Percentiles rank a stretch among this genome's conserved stretches.
Evolutionary conservation across 1,140 invertebrate genomes (phyloP).

Genomic region (Hesperophylax magnus): DNA sequence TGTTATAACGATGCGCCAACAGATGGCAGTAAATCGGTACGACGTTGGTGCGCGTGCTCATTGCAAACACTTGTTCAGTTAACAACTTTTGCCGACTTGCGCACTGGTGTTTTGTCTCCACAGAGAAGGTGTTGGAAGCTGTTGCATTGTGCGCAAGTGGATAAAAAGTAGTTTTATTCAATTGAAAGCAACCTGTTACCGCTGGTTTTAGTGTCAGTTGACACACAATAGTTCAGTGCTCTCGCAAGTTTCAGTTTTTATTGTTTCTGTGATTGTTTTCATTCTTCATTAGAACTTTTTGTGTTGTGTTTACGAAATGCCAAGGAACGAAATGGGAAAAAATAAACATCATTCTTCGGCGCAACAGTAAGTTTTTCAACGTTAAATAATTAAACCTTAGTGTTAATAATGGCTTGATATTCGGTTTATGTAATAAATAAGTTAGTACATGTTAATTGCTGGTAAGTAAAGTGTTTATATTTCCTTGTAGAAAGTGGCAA

Average conservation of each 20-base stretch:
- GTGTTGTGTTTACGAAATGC: slow-evolving; percentile 34
- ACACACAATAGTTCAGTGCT: slow-evolving; percentile 14
- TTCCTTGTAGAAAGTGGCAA: no score
- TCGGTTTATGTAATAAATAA: no score
- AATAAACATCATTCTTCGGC: slow-evolving; percentile 8
- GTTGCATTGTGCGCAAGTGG: background rate
- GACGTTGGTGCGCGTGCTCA: background rate
- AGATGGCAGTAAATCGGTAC: background rate
- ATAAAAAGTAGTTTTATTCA: slow-evolving; percentile 12
- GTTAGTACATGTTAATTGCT: no score
- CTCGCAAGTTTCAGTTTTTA: slow-evolving; percentile 3
- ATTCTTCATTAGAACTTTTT: slow-evolving; percentile 8
- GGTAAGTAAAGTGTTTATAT: no score
- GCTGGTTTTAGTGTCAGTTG: slow-evolving; percentile 10
- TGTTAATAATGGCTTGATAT: no score
- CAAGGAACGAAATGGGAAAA: slow-evolving; percentile 28
- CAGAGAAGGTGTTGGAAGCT: slow-evolving; percentile 3
- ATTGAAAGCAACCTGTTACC: slow-evolving; percentile 8
- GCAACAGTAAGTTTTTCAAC: slow-evolving; percentile 21
- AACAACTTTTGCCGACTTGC: slow-evolving; percentile 15
- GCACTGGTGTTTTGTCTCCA: slow-evolving; percentile 16
- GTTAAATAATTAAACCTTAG: no score
- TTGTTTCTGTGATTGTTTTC: slow-evolving; percentile 26
- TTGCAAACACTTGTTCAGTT: background rate
- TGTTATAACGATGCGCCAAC: background rate